Evolutionary conservation across 1,140 invertebrate genomes (phyloP), one percentile per base, ranked within the genome.

Genomic region (Nephila pilipes): DNA sequence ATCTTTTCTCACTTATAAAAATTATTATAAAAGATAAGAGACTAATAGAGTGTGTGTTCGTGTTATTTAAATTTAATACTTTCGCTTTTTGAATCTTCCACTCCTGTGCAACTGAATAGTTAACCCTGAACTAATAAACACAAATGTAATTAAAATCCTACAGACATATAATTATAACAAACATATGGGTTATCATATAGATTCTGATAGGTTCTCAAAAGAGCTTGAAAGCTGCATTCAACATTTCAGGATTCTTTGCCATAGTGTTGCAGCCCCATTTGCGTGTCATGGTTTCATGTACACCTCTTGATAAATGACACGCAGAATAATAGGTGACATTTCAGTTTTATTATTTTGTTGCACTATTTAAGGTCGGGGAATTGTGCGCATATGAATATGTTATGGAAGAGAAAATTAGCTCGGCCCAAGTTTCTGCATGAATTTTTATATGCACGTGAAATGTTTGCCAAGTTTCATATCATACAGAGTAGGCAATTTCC

Each of bases 241-340:
- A 29, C 65, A 18, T 32, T 29, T 36, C 14, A 20, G 5, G 65
- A 75, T 75, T 16, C 29, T 32, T 75, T 29, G 32, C 25, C 3
- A 29, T 18, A 36, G 65, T 32, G 25, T 32, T 16, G 65, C 18
- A 32, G 29, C 60, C 5, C 65, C 29, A 75, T 29, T 32, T 75
- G 65, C 65, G 65, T 75, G 65, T 75, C 65, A 75, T 18, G 65
- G 29, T 18, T 75, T 75, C 65, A 75, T 75, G 65, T 75, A 75
- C 29, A 36, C 65, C 65, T 75, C 65, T 32, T 75, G 65, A 75
- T 32, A 75, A 75, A 75, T 75, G 65, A 75, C 65, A 32, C 14
- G 16, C 0, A 29, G 65, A 32, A 75, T 75, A 75, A 75, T 75
- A 14, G 65, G 65, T 32, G 65, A 75, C 65, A 75, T 75, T 75